These are phyloP conservation scores for Pachliopta kotzebuea DNA, from an alignment of 2,888 invertebrate genomes.

Conservation along the genomic window DNA sequence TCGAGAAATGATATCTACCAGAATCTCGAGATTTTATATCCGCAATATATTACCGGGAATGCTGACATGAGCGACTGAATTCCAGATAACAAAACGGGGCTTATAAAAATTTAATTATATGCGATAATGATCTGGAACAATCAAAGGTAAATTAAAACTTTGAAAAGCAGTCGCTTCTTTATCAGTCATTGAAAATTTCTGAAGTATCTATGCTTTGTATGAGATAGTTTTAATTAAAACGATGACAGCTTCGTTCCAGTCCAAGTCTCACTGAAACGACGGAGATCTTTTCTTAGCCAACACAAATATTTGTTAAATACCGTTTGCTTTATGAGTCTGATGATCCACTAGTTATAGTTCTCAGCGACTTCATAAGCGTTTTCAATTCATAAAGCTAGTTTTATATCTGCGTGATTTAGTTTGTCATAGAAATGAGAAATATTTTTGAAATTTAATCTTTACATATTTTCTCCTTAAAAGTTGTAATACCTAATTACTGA, in stretches of 20 bases:
- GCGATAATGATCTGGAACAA: slow-evolving; percentile 63
- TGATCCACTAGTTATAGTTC: background rate
- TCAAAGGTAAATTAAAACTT: background rate
- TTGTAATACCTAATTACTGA: too few species aligned
- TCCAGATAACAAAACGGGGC: slow-evolving; percentile 65
- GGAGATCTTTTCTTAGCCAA: background rate
- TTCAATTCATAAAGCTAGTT: background rate
- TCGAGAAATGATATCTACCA: slow-evolving; percentile 67
- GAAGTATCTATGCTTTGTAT: too few species aligned
- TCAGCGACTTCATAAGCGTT: background rate
- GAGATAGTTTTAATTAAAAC: too few species aligned
- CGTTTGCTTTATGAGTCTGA: background rate
- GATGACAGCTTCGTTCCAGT: background rate
- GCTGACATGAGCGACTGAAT: slow-evolving; percentile 58
- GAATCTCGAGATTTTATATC: slow-evolving; percentile 74
- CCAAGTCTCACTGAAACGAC: background rate
- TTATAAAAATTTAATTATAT: slow-evolving; percentile 74
- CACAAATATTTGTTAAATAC: background rate
- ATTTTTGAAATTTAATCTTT: too few species aligned
- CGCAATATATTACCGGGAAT: slow-evolving; percentile 72
- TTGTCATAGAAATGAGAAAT: too few species aligned
- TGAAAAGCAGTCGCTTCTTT: too few species aligned
- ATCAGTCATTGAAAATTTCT: too few species aligned
- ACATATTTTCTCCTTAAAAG: too few species aligned
- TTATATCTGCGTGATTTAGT: background rate